A percentile compares a stretch with the other conserved stretches of the same genome.
phyloP scores from a whole-genome alignment of 2,888 invertebrate species.

The Acronicta leporina region DNA sequence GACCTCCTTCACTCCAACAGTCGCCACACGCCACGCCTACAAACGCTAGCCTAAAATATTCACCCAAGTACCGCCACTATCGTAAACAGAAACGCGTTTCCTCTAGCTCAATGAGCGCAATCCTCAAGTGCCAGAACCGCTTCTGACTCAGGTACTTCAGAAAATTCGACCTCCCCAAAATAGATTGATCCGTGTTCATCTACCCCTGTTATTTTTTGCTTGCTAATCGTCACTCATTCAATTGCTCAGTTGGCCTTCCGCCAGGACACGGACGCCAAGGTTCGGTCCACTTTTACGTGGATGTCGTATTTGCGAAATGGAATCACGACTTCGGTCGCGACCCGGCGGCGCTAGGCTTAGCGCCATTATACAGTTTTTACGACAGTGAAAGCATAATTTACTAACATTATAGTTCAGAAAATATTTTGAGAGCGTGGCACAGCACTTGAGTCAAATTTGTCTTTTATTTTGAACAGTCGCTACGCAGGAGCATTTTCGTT shows the following conservation, averaged over 20 bases:
- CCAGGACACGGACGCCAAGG: slow-evolving; percentile 81
- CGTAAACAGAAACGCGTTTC: slow-evolving; percentile 78
- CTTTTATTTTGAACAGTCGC: slow-evolving; percentile 45
- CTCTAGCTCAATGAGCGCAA: slow-evolving; percentile 78
- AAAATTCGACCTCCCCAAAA: slow-evolving; percentile 81
- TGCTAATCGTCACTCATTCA: slow-evolving; percentile 87
- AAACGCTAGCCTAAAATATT: slow-evolving; percentile 59
- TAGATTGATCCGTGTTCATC: slow-evolving; percentile 82
- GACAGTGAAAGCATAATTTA: slow-evolving; percentile 49
- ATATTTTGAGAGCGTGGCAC: slow-evolving; percentile 48
- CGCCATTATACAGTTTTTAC: slow-evolving; percentile 46
- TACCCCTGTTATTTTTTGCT: slow-evolving; percentile 79
- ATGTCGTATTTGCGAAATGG: slow-evolving; percentile 69
- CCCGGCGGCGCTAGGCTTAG: slow-evolving; percentile 52
- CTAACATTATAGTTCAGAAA: slow-evolving; percentile 47
- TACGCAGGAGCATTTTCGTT: slow-evolving; percentile 28
- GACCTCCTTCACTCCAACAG: slow-evolving; percentile 69
- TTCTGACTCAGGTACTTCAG: slow-evolving; percentile 84
- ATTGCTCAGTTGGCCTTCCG: slow-evolving; percentile 82
- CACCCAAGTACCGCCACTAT: slow-evolving; percentile 63
- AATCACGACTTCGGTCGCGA: slow-evolving; percentile 63
- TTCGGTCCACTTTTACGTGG: slow-evolving; percentile 73
- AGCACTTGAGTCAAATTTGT: slow-evolving; percentile 28
- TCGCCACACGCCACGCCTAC: slow-evolving; percentile 40
- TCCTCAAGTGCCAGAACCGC: slow-evolving; percentile 72